phyloP scores from a whole-genome alignment of 2,888 invertebrate genomes.

The Ophion ellenae region DNA sequence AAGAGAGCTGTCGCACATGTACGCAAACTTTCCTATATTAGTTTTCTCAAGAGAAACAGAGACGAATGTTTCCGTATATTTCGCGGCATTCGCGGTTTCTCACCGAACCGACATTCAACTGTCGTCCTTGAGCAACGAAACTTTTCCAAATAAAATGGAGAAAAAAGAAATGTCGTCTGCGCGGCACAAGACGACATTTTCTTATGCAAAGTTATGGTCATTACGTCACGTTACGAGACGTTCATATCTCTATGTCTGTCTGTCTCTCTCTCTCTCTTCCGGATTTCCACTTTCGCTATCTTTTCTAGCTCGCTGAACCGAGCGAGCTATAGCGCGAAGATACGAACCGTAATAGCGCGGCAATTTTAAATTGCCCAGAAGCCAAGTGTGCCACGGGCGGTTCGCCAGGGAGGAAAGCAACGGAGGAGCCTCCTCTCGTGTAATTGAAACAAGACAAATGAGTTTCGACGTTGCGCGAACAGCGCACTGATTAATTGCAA shows the following conservation, averaged over 20 bases:
- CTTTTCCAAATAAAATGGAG: conserved; percentile 25
- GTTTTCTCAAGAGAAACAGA: conserved; percentile 50
- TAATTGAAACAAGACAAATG: conserved; percentile 67
- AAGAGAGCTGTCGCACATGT: conserved; percentile 16
- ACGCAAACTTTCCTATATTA: conserved; percentile 52
- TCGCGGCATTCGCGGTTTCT: conserved; percentile 17
- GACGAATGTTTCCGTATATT: conserved; percentile 44
- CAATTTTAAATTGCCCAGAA: conserved; percentile 58
- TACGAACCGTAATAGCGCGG: conserved; percentile 38
- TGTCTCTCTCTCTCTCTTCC: conserved; percentile 3
- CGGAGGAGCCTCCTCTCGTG: conserved; percentile 47
- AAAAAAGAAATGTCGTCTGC: background rate
- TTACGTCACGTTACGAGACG: conserved; percentile 44
- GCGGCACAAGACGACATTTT: conserved; percentile 54
- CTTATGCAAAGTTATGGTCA: conserved; percentile 59
- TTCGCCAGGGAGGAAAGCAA: conserved; percentile 6
- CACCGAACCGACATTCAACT: background rate
- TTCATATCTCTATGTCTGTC: background rate
- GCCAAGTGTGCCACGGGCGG: conserved; percentile 25
- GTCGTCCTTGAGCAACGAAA: background rate
- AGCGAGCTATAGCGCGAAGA: conserved; percentile 49
- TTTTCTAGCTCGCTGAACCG: conserved; percentile 9
- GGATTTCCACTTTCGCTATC: background rate
- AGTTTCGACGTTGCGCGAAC: conserved; percentile 60
- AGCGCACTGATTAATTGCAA: conserved; percentile 61